phyloP scores from a whole-genome alignment of 2,797 vertebrate genomes.

The Margarornis squamiger region DNA sequence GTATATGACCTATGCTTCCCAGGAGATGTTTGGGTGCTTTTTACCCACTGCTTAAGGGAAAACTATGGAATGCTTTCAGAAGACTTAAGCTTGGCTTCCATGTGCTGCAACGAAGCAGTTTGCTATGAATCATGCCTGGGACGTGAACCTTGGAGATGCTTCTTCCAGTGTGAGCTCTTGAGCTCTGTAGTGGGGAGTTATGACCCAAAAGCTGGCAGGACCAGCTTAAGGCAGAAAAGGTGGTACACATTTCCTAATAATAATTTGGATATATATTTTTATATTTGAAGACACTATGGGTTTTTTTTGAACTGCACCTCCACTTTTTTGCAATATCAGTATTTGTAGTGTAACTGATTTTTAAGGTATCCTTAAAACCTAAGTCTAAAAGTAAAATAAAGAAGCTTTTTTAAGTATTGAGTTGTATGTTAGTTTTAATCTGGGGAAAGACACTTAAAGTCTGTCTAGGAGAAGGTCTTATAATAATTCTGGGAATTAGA shows the following conservation, averaged over 20 bases:
- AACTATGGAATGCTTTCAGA: background rate
- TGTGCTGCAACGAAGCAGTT: background rate
- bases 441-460: background rate
- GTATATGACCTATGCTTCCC: conserved; percentile 92
- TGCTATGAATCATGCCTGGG: background rate
- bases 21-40: conserved; percentile 88
- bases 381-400: conserved; percentile 43
- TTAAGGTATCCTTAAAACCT: conserved; percentile 24
- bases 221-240: conserved; percentile 34
- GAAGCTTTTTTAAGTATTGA: conserved; percentile 50
- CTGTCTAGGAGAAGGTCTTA: background rate
- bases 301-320: background rate
- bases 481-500: background rate
- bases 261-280: conserved; percentile 46
- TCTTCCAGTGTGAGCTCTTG: conserved; percentile 9
- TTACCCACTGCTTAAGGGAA: background rate
- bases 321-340: background rate
- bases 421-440: background rate
- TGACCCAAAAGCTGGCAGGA: conserved; percentile 60
- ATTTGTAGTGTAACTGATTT: conserved; percentile 30
- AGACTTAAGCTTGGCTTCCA: background rate
- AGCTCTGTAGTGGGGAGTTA: conserved; percentile 18
- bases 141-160: conserved; percentile 13
- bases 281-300: conserved; percentile 37
- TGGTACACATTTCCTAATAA: conserved; percentile 5